Percentiles rank a stretch among this genome's conserved stretches.
phyloP scores from a whole-genome alignment of 2,888 invertebrate genomes.

The Polietes domitor region DNA sequence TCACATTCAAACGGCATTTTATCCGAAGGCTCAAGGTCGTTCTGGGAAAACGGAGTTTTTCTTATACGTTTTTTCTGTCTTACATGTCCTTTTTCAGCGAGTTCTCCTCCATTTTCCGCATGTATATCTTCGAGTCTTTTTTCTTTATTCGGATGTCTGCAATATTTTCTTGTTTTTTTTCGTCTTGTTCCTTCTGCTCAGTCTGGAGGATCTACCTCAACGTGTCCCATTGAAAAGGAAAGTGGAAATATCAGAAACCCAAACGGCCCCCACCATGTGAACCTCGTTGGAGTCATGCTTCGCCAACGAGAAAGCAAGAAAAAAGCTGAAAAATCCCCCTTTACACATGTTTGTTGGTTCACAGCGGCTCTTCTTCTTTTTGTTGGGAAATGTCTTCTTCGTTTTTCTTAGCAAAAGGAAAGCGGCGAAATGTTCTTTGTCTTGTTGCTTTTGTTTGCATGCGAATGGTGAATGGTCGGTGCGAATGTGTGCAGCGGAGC shows the following conservation, averaged over 20 bases:
- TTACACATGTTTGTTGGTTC: conserved; percentile 23
- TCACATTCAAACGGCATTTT: conserved; percentile 55
- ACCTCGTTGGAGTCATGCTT: conserved; percentile 7
- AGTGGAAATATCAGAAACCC: conserved; percentile 47
- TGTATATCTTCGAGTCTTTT: conserved; percentile 40
- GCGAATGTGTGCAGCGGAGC: not conserved
- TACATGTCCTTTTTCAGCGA: conserved; percentile 39
- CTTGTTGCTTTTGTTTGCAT: conserved; percentile 43
- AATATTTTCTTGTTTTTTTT: conserved; percentile 43
- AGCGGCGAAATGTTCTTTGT: conserved; percentile 48
- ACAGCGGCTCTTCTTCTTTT: conserved; percentile 35
- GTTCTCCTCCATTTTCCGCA: conserved; percentile 30
- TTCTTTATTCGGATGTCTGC: conserved; percentile 48
- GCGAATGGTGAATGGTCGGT: conserved; percentile 4
- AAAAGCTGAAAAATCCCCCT: not conserved
- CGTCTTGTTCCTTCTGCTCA: conserved; percentile 18
- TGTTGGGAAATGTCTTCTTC: conserved; percentile 47
- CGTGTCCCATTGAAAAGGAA: conserved; percentile 44
- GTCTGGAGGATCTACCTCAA: conserved; percentile 58
- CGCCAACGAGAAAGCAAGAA: conserved; percentile 28
- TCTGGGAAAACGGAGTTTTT: conserved; percentile 58
- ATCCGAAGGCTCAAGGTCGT: conserved; percentile 69
- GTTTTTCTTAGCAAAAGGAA: conserved; percentile 57
- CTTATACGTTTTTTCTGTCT: conserved; percentile 49
- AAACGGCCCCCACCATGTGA: not conserved